Evolutionary conservation across 2,888 invertebrate species (phyloP), one percentile per base, ranked within the genome.

Genomic region (Eledone cirrhosa): DNA sequence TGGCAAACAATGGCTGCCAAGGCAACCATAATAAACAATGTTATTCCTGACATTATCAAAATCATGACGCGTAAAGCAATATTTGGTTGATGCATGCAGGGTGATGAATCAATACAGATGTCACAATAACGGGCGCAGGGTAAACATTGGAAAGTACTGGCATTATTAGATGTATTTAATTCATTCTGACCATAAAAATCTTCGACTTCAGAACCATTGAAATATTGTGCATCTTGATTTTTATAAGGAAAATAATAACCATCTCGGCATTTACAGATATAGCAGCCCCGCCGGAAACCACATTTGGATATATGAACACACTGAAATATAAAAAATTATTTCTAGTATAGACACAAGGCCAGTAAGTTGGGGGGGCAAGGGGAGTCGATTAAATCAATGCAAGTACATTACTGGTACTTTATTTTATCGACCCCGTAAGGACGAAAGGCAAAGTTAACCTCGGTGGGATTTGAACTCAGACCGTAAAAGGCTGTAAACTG

Each of bases 191-290:
- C 16, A 41, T 82, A 83, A 33, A 81, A 78, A 4, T 72, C 69
- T 77, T 88, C 88, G 11, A 89, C 83, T 11, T 84, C 84, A 7
- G 78, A 79, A 0, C 89, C 89, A 8, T 81, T 81, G 82, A 84
- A 89, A 8, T 85, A 84, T 72, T 82, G 83, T 1, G 80, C 13
- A 0, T 41, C n/a, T 11, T 84, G 79, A 11, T 78, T 69, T 7
- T 80, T 69, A 67, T 85, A 81, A 0, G 87, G 93, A 65, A 88
- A 89, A 79, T 88, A 90, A 80, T 82, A 90, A 1, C 90, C 90
- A 11, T 81, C 79, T 14, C 76, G n/a, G 77, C 90, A 90, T 8
- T 72, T 78, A 78, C 90, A 90, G 7, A 77, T 69, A 78, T 90
- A 90, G 0, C 89, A 84, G 1, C 89, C 89, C 5, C 88, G 81